phyloP scores from a whole-genome alignment of 2,113 vertebrate species.

The Forbesichthys papilliferus region DNA sequence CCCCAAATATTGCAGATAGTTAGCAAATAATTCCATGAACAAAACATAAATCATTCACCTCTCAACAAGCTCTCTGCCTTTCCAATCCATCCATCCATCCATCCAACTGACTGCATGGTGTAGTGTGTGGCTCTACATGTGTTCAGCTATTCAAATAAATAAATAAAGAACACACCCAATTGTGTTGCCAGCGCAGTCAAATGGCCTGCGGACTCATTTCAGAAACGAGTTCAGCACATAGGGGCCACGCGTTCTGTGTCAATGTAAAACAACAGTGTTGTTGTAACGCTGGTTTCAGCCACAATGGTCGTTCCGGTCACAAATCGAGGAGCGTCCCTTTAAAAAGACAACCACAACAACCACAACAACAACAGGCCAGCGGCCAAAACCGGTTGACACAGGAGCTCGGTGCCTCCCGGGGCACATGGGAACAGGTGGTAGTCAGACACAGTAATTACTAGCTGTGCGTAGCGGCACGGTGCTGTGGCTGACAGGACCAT shows the following conservation, averaged over 20 bases:
- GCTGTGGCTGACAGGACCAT: slow-evolving; percentile 14
- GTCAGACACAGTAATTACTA: slow-evolving; percentile 42
- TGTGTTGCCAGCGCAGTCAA: too few species aligned
- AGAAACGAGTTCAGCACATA: too few species aligned
- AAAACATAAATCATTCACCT: slow-evolving; percentile 58
- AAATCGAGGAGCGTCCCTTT: too few species aligned
- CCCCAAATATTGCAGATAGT: slow-evolving; percentile 47
- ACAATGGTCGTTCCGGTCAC: too few species aligned
- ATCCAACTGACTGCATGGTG: not conserved
- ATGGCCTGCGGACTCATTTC: too few species aligned
- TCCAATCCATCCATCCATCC: not conserved
- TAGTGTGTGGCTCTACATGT: not conserved
- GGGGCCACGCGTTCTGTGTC: too few species aligned
- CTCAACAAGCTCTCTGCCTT: slow-evolving; percentile 41
- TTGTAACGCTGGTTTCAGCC: too few species aligned
- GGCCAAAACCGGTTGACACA: slow-evolving; percentile 44
- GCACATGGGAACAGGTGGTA: slow-evolving; percentile 50
- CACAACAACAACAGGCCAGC: slow-evolving; percentile 39
- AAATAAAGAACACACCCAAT: too few species aligned
- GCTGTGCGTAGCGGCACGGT: slow-evolving; percentile 37
- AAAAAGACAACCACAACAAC: too few species aligned
- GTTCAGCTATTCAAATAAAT: not conserved
- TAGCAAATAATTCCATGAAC: slow-evolving; percentile 66
- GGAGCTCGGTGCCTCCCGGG: slow-evolving; percentile 11
- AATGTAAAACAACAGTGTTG: too few species aligned